A percentile compares a stretch with the other conserved stretches of the same genome.
These are phyloP conservation scores for Glaucidium brasilianum DNA, from an alignment of 2,113 vertebrate species.

Conservation along the genomic window DNA sequence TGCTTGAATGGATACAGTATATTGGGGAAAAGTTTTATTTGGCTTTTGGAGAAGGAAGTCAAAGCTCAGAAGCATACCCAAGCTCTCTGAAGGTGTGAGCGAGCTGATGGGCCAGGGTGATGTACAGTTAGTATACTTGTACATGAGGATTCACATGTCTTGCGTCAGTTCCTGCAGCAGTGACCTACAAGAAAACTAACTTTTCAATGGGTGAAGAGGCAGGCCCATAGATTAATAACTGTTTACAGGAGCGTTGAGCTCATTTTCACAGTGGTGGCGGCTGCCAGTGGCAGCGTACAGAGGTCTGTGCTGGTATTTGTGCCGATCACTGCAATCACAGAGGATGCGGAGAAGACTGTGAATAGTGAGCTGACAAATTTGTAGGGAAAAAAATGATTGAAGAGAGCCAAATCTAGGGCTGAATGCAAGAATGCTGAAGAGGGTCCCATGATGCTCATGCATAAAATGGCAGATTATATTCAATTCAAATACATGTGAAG, in stretches of 20 bases:
- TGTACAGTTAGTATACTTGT: neutral
- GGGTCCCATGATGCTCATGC: neutral
- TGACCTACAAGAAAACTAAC: neutral
- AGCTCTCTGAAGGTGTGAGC: neutral
- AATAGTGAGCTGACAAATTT: neutral
- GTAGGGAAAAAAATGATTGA: neutral
- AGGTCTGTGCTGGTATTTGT: neutral
- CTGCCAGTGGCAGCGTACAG: neutral
- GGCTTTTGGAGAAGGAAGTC: neutral
- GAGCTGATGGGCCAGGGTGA: neutral
- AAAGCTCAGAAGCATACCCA: neutral
- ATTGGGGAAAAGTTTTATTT: neutral
- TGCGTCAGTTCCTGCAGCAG: neutral
- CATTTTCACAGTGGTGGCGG: neutral
- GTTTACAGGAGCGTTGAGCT: neutral
- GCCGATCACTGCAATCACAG: neutral
- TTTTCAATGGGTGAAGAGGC: neutral
- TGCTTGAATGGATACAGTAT: neutral
- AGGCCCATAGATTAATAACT: neutral
- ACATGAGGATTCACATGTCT: rapidly evolving
- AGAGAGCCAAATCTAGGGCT: neutral
- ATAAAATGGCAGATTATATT: neutral
- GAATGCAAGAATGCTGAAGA: conserved; percentile 10
- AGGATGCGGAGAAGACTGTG: neutral
- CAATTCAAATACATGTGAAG: neutral